Conservation (phyloP, 2,113 vertebrate genomes). For the Zootoca vivipara region DNA sequence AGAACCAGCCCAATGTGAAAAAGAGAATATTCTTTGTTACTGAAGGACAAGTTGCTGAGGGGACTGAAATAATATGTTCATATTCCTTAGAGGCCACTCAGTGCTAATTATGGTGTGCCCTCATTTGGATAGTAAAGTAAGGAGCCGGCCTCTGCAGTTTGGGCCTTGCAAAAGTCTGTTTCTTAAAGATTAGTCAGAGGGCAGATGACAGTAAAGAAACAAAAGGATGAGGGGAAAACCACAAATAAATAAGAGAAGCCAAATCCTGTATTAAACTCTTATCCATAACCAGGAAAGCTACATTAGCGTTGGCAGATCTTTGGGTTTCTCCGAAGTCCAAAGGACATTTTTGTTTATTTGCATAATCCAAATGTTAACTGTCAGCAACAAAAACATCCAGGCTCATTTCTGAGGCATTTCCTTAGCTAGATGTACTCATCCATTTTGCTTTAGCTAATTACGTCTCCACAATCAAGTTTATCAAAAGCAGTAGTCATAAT, state of each 20-base stretch:
- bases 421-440: background rate
- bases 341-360: background rate
- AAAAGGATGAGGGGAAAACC: background rate
- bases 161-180: background rate
- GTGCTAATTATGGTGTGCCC: background rate
- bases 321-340: background rate
- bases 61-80: background rate
- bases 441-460: constrained; percentile 11
- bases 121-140: background rate
- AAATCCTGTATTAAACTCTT: background rate
- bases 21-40: background rate
- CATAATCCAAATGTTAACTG: background rate
- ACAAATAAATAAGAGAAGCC: background rate
- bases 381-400: background rate
- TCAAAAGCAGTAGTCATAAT: background rate
- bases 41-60: background rate
- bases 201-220: background rate
- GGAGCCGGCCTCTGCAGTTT: background rate
- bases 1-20: background rate
- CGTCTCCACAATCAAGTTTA: background rate
- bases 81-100: background rate
- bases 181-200: background rate
- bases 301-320: background rate
- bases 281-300: background rate
- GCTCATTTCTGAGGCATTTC: background rate